phyloP scores from a whole-genome alignment of 1,140 invertebrate genomes.

The Pectinophora gossypiella region DNA sequence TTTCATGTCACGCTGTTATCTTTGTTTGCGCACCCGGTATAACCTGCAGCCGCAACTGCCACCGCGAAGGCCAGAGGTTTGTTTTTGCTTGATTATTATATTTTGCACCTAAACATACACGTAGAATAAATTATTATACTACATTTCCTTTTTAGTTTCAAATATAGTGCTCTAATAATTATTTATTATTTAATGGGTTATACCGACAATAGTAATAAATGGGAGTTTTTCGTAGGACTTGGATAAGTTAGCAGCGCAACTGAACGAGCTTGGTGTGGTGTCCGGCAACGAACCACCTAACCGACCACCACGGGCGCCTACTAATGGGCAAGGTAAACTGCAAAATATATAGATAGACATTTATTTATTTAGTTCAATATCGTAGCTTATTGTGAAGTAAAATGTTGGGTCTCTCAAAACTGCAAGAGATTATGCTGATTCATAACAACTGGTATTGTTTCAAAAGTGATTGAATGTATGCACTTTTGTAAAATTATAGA shows the following conservation, averaged over 20 bases:
- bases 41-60: constrained; percentile 79
- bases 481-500: too few relatives aligned
- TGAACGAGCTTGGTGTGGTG: constrained; percentile 91
- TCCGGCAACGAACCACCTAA: constrained; percentile 78
- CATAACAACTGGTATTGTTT: too few relatives aligned
- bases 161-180: background rate
- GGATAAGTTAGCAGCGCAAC: constrained; percentile 93
- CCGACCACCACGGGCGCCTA: constrained; percentile 76
- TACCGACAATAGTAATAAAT: too few relatives aligned
- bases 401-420: too few relatives aligned
- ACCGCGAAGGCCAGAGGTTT: constrained; percentile 90
- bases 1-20: constrained; percentile 76
- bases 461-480: too few relatives aligned
- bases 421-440: too few relatives aligned
- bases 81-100: constrained; percentile 34
- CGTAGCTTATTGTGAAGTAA: too few relatives aligned
- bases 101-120: constrained; percentile 17
- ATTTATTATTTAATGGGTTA: too few relatives aligned
- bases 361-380: background rate
- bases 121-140: constrained; percentile 11
- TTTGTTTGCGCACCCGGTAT: constrained; percentile 67
- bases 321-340: constrained; percentile 61
- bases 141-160: background rate
- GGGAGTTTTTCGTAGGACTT: constrained; percentile 82
- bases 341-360: background rate